Percentiles rank a stretch among this genome's conserved stretches.
phyloP scores from a whole-genome alignment of 2,797 vertebrate species.

The Pangasius mekongensis region DNA sequence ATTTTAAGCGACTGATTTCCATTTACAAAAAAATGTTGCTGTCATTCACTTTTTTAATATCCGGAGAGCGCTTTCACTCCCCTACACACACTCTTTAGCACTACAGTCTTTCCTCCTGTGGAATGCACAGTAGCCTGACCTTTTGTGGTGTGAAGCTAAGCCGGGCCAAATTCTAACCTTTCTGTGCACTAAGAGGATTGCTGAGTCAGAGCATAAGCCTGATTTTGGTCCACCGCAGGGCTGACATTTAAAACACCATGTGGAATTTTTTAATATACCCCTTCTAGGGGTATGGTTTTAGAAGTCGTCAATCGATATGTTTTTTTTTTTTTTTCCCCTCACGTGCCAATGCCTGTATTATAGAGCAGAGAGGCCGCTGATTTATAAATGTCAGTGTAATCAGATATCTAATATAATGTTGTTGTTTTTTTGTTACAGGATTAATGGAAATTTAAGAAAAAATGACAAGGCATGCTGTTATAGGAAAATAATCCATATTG shows the following conservation, averaged over 20 bases:
- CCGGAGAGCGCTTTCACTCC: not conserved
- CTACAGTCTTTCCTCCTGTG: constrained; percentile 23
- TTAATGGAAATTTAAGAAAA: not conserved
- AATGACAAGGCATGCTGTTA: not conserved
- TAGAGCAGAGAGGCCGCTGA: not conserved
- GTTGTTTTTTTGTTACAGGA: not conserved
- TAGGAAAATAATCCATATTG: not conserved
- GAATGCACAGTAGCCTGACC: constrained; percentile 42
- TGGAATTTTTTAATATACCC: constrained; percentile 41
- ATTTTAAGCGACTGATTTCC: not conserved
- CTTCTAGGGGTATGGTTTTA: not conserved
- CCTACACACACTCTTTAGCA: constrained; percentile 11
- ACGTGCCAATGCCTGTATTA: not conserved
- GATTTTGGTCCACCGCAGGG: constrained; percentile 17
- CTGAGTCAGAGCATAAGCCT: constrained; percentile 20
- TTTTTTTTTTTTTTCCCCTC: not conserved
- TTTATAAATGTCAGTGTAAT: not conserved
- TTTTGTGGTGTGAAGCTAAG: constrained; percentile 33
- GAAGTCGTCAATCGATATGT: not conserved
- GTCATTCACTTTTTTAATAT: not conserved
- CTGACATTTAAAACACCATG: constrained; percentile 37
- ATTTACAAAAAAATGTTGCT: not conserved
- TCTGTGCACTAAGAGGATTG: not conserved
- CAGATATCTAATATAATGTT: not conserved
- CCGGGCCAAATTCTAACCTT: constrained; percentile 35